These are phyloP conservation scores for Rhabdornis inornatus DNA, from an alignment of 2,113 vertebrate genomes.

Conservation along the genomic window DNA sequence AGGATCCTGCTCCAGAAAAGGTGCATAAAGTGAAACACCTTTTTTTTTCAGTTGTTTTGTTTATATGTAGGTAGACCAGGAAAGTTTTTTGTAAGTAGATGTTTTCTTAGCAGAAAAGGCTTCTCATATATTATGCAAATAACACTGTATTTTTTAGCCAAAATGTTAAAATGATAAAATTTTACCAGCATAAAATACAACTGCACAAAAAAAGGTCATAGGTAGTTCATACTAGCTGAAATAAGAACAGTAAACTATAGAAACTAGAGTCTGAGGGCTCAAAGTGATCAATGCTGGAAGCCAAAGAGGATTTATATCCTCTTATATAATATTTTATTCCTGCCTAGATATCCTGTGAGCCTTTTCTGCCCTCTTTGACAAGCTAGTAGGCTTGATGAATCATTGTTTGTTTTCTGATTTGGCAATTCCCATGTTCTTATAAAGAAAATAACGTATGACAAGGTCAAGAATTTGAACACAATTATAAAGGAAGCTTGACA, in stretches of 20 bases:
- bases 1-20: not conserved
- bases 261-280: not conserved
- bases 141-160: not conserved
- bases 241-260: not conserved
- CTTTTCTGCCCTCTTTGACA: conserved; percentile 43
- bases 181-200: not conserved
- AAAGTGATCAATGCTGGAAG: conserved; percentile 35
- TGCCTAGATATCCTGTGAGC: conserved; percentile 10
- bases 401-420: conserved; percentile 51
- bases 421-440: conserved; percentile 36
- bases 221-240: not conserved
- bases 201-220: not conserved
- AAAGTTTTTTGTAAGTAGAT: not conserved
- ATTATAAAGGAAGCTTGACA: conserved; percentile 55
- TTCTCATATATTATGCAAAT: not conserved
- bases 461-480: conserved; percentile 43
- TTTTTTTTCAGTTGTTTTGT: not conserved
- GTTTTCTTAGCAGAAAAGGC: not conserved
- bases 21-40: not conserved
- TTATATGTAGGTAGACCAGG: not conserved
- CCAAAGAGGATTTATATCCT: conserved; percentile 9
- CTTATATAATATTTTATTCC: not conserved
- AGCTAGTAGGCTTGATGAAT: conserved; percentile 33
- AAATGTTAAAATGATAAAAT: not conserved
- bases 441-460: conserved; percentile 45